Evolutionary conservation across 30 jellyfish, hydroid and myxozoan species (phyloP).

Genomic region (Nemopilema nomurai): DNA sequence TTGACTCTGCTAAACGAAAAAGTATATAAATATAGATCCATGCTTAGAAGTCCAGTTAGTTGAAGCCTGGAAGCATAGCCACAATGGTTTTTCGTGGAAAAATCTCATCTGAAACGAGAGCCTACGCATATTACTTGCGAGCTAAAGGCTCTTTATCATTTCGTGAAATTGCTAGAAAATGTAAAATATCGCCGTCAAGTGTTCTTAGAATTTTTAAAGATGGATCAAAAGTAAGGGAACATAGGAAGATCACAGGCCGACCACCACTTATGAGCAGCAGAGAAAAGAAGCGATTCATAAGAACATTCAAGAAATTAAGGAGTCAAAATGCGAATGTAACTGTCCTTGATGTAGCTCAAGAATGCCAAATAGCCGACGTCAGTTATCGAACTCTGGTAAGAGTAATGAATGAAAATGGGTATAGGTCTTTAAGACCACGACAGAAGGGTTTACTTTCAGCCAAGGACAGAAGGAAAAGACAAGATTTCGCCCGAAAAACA

Average conservation of each 20-base stretch:
- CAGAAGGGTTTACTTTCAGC: neutral
- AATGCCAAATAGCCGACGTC: neutral
- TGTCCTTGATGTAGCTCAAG: conserved; percentile 14
- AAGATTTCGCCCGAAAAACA: neutral
- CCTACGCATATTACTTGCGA: too few species aligned
- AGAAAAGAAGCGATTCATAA: conserved; percentile 21
- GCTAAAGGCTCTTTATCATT: too few species aligned
- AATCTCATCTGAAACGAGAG: too few species aligned
- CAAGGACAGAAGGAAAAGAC: conserved; percentile 7
- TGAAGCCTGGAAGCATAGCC: too few species aligned
- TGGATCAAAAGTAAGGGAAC: neutral
- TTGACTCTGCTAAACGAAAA: too few species aligned
- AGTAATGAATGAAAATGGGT: neutral
- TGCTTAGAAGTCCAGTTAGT: too few species aligned
- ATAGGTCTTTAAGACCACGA: neutral
- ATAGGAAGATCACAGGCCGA: conserved; percentile 7
- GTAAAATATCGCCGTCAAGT: too few species aligned
- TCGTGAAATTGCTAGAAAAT: too few species aligned
- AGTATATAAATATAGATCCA: too few species aligned
- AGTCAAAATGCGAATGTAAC: conserved; percentile 7
- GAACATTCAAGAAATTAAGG: conserved; percentile 18
- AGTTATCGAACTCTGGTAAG: conserved; percentile 5
- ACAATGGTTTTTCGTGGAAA: too few species aligned
- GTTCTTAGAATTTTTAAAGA: too few species aligned
- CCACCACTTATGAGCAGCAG: conserved; percentile 30